phyloP scores from a whole-genome alignment of 2,113 vertebrate species.

The Oncorhynchus masou region DNA sequence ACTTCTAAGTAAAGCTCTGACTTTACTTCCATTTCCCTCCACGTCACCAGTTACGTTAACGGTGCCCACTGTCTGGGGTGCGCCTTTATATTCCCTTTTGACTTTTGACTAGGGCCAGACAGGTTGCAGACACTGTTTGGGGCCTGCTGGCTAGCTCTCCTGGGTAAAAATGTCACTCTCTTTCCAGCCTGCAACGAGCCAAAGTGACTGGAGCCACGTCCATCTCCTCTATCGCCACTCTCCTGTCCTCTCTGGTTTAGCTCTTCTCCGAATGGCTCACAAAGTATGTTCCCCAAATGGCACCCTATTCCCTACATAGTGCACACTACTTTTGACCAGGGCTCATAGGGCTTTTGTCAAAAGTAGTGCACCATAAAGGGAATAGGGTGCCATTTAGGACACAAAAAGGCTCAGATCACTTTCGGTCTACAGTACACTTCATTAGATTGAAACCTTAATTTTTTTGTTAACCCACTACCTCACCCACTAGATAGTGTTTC shows the following conservation, averaged over 20 bases:
- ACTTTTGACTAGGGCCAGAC: no score
- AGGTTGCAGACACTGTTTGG: no score
- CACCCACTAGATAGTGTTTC: constrained; percentile 8
- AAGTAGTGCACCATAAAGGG: no score
- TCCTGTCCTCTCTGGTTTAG: not conserved
- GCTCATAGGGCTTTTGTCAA: no score
- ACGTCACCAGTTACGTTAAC: constrained; percentile 3
- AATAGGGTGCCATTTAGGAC: no score
- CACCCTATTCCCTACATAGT: no score
- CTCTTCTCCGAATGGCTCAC: not conserved
- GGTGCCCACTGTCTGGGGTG: not conserved
- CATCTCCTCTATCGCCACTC: not conserved
- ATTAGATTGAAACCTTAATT: constrained; percentile 9
- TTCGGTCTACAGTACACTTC: not conserved
- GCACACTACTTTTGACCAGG: no score
- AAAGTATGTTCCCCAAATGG: no score
- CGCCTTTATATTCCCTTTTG: no score
- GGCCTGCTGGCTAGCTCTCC: not conserved
- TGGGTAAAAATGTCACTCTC: constrained; percentile 2
- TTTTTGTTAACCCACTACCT: constrained; percentile 24
- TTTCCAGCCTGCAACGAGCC: constrained; percentile 11
- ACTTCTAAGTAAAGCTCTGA: constrained; percentile 18
- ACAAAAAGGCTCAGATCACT: not conserved
- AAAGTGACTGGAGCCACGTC: not conserved
- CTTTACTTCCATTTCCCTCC: constrained; percentile 22